These are phyloP conservation scores for Papilio protenor DNA, from an alignment of 2,888 invertebrate genomes.

Conservation along the genomic window DNA sequence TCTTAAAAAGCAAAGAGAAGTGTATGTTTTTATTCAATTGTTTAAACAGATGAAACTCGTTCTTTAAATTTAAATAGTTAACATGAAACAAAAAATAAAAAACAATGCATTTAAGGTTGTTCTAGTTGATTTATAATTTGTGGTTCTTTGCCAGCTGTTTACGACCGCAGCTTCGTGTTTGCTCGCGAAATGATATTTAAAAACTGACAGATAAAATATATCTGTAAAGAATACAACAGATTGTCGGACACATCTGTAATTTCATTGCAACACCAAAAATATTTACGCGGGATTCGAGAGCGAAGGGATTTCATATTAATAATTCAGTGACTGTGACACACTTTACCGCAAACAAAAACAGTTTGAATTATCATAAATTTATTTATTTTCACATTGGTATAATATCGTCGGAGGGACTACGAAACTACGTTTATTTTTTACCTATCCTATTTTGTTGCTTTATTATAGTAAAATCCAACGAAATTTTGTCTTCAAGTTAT, in stretches of 20 bases:
- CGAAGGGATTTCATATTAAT: conserved; percentile 24
- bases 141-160: conserved; percentile 20
- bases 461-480: neutral
- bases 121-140: conserved; percentile 18
- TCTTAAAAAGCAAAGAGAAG: no score
- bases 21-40: no score
- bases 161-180: conserved; percentile 13
- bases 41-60: no score
- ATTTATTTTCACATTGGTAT: conserved; percentile 24
- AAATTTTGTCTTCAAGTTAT: neutral
- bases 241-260: conserved; percentile 10
- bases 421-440: neutral
- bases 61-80: no score
- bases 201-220: conserved; percentile 22
- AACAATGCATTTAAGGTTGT: neutral
- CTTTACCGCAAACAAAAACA: conserved; percentile 22
- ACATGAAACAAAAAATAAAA: neutral
- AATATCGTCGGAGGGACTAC: neutral
- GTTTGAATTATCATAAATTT: conserved; percentile 16
- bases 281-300: neutral
- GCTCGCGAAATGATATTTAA: conserved; percentile 2
- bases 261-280: conserved; percentile 17
- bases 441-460: neutral
- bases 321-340: conserved; percentile 26
- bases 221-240: conserved; percentile 10